Conservation (phyloP, 2,888 invertebrate species). For the Calliphora vomitoria region DNA sequence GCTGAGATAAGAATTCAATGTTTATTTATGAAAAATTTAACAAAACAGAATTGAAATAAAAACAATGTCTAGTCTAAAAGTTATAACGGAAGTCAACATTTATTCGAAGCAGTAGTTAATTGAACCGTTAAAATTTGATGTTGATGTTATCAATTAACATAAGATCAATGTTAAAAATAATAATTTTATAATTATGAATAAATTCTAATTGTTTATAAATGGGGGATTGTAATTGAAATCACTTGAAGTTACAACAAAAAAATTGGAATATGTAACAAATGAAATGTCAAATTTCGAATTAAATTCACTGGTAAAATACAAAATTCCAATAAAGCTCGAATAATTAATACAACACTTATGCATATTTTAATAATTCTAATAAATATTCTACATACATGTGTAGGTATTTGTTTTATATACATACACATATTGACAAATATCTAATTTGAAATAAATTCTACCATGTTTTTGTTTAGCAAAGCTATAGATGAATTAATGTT, state of each 20-base stretch:
- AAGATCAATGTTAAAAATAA: constrained; percentile 29
- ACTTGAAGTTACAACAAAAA: not conserved
- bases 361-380: too few relatives aligned
- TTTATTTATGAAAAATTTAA: not conserved
- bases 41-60: constrained; percentile 36
- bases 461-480: not conserved
- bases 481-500: not conserved
- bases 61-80: not conserved
- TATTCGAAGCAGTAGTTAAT: not conserved
- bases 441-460: not conserved
- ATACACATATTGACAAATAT: too few relatives aligned
- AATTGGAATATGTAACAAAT: too few relatives aligned
- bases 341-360: too few relatives aligned
- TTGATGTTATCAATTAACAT: not conserved
- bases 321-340: too few relatives aligned
- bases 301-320: too few relatives aligned
- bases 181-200: not conserved
- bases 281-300: too few relatives aligned
- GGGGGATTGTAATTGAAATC: not conserved
- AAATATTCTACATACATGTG: too few relatives aligned
- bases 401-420: too few relatives aligned
- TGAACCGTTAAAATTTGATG: not conserved
- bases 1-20: not conserved
- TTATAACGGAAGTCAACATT: constrained; percentile 40
- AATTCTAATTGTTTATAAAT: not conserved